Percentiles rank a stretch among this genome's conserved stretches.
Conservation (phyloP, 2,797 vertebrate genomes). For the Discoglossus pictus region DNA sequence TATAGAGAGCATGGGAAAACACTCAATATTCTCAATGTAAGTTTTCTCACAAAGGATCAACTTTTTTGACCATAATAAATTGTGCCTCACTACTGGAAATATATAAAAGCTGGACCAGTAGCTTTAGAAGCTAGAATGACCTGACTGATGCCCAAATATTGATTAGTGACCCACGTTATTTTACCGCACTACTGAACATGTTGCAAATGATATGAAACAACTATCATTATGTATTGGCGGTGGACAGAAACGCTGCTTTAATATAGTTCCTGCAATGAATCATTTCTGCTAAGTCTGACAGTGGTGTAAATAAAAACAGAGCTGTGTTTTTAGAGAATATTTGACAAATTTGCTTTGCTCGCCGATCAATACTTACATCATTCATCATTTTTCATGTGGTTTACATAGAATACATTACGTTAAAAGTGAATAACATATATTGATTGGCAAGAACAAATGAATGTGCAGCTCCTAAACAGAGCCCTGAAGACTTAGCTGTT, state of each 20-base stretch:
- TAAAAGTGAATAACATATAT: constrained; percentile 41
- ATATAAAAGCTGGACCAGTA: too few relatives aligned
- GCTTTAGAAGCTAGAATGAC: too few relatives aligned
- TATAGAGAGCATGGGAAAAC: too few relatives aligned
- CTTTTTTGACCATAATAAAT: too few relatives aligned
- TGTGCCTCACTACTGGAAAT: too few relatives aligned
- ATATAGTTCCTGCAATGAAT: constrained; percentile 37
- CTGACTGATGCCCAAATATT: too few relatives aligned
- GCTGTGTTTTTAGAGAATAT: constrained; percentile 40
- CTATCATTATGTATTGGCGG: constrained; percentile 28
- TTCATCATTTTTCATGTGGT: constrained; percentile 43
- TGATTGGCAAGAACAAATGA: constrained; percentile 28
- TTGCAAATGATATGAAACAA: background rate
- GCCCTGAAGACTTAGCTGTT: background rate
- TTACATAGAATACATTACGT: constrained; percentile 31
- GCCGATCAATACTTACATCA: constrained; percentile 34
- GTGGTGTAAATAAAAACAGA: constrained; percentile 23
- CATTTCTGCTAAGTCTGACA: constrained; percentile 38
- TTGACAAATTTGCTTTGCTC: constrained; percentile 44
- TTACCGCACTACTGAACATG: too few relatives aligned
- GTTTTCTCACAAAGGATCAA: too few relatives aligned
- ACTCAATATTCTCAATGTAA: too few relatives aligned
- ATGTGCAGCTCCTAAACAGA: background rate
- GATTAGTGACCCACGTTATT: too few relatives aligned
- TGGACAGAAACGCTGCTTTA: constrained; percentile 24